A percentile compares a stretch with the other conserved stretches of the same genome.
These are phyloP conservation scores for Agrochola lota DNA, from an alignment of 2,888 invertebrate species.

Conservation along the genomic window DNA sequence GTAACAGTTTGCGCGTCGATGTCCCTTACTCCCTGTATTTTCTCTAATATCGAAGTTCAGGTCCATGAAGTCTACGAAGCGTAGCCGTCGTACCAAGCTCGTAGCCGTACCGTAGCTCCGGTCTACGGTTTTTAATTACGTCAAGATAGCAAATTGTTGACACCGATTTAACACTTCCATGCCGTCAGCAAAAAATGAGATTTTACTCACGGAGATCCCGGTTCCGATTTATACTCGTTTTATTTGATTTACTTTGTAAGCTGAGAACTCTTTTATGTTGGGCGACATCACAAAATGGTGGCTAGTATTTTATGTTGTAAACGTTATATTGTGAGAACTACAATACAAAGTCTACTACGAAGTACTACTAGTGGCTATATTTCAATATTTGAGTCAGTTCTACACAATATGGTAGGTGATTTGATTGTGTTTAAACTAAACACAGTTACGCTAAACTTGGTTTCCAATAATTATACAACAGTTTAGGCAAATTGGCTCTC, in stretches of 20 bases:
- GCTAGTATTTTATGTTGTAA: background rate
- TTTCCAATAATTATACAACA: conserved; percentile 29
- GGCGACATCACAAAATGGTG: conserved; percentile 5
- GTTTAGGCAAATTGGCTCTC: conserved; percentile 16
- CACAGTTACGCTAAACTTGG: conserved; percentile 16
- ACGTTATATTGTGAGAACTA: background rate
- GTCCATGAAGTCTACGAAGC: conserved; percentile 9
- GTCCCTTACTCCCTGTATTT: background rate
- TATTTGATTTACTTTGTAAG: conserved; percentile 30
- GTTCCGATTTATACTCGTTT: conserved; percentile 15
- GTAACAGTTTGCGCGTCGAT: too few relatives aligned
- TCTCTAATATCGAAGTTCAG: background rate
- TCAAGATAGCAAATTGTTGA: background rate
- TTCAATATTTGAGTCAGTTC: background rate
- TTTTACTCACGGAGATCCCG: background rate
- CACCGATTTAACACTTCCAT: conserved; percentile 7
- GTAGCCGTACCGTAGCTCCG: background rate
- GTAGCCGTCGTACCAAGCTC: conserved; percentile 19
- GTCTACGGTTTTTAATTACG: conserved; percentile 15
- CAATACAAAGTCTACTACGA: background rate
- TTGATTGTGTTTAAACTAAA: conserved; percentile 25
- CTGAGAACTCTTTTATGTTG: conserved; percentile 17
- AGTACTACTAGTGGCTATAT: background rate
- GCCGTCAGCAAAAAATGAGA: background rate
- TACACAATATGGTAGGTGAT: conserved; percentile 1